These are phyloP conservation scores for Callinectes sapidus DNA, from an alignment of 2,888 invertebrate genomes.

Conservation along the genomic window DNA sequence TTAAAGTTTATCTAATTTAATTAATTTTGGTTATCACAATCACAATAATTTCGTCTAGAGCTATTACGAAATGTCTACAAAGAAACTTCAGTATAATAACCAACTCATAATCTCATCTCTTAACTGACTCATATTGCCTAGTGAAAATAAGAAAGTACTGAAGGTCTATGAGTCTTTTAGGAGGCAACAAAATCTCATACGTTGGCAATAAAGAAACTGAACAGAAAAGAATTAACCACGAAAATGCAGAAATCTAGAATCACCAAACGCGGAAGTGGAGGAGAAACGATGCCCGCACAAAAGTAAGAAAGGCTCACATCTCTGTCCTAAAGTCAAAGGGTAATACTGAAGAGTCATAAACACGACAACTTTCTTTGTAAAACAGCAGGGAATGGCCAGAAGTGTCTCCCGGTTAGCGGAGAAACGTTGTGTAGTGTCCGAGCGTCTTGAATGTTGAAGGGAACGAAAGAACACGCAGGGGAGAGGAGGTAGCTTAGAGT, in stretches of 20 bases:
- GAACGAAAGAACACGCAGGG: not conserved
- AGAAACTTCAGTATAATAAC: not conserved
- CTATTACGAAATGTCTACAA: not conserved
- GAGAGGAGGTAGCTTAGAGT: constrained; percentile 7
- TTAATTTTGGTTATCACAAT: not conserved
- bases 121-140: not conserved
- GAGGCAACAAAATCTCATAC: not conserved
- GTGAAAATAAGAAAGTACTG: not conserved
- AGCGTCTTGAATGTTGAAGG: constrained; percentile 22
- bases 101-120: not conserved
- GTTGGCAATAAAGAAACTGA: not conserved
- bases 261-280: not conserved
- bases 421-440: not conserved
- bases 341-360: not conserved
- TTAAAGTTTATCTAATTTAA: not conserved
- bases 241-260: not conserved
- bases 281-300: not conserved
- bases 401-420: not conserved
- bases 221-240: not conserved
- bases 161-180: not conserved
- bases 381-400: constrained; percentile 11
- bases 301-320: not conserved
- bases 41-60: not conserved
- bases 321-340: not conserved
- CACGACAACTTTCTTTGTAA: constrained; percentile 11